These are phyloP conservation scores for Altica lythri DNA, from an alignment of 2,888 invertebrate genomes.

Conservation along the genomic window DNA sequence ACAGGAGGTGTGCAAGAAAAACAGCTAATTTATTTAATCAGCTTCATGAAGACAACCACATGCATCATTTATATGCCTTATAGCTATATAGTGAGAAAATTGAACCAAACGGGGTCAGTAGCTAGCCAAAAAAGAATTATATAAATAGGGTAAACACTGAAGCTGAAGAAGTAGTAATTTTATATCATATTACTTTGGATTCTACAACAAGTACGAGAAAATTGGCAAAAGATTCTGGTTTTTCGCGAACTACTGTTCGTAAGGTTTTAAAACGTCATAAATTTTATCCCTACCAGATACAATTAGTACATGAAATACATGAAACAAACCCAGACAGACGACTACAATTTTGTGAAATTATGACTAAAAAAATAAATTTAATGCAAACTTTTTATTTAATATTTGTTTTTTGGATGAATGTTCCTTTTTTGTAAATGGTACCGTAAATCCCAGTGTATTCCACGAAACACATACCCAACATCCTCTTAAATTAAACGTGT, in stretches of 20 bases:
- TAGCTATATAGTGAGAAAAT: no score
- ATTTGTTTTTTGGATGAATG: background rate
- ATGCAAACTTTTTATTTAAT: background rate
- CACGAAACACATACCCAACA: background rate
- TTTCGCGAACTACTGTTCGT: background rate
- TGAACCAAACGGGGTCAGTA: no score
- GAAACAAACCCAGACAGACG: background rate
- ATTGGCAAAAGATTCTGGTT: background rate
- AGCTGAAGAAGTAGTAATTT: background rate
- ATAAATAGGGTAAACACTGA: no score
- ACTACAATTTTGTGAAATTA: background rate
- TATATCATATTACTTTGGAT: background rate
- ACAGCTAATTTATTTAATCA: no score
- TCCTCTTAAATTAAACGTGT: background rate
- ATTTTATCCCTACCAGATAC: background rate
- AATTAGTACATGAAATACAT: background rate
- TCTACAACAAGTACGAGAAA: background rate
- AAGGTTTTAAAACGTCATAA: background rate
- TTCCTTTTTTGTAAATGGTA: background rate
- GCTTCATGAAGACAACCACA: no score
- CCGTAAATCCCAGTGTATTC: background rate
- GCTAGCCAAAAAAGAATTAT: no score
- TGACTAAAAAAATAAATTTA: background rate
- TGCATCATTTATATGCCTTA: no score
- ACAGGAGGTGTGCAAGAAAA: no score